Base-by-base conservation (phyloP, 2,888 invertebrate genomes). In the Idaea aversata region DNA sequence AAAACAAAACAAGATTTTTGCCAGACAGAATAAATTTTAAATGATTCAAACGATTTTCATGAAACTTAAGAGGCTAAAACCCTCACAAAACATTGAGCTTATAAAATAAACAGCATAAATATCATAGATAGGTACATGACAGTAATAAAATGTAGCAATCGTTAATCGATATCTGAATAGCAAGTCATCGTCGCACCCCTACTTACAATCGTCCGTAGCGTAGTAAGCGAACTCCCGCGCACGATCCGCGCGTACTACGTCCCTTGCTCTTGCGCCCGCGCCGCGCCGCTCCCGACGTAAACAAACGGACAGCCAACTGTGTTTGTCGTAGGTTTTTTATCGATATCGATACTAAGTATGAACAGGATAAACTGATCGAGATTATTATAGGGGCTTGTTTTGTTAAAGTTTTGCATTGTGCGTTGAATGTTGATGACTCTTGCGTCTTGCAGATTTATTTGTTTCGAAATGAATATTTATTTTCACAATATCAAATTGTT, bases 211-310 rank as follows among this genome's bases (percentile, higher is more conserved):
- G 73, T 74, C 74, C 81, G 79, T 88, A 87, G 83, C 85, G 86
- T 88, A 89, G 90, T 88, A 88, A 86, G 72, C 66, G 65, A 13
- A 47, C 47, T 47, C 69, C 63, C 74, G 70, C 79, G 74, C 79
- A 64, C 76, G 68, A 75, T 75, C 70, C 75, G 65, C 76, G 84
- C 82, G 86, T 88, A 89, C 88, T 88, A 89, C 90, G 86, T 82
- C 80, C 79, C 82, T 85, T 85, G 86, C 84, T 84, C 76, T 25
- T 25, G 47, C 47, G 47, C 47, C 10, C 47, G 47, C 47, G 10
- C 47, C 5, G 7, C 47, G 73, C 75, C 47, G 73, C 75, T 70
- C 63, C 73, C 76, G 74, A 72, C 73, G 74, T 79, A 77, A 72
- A 72, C 72, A 65, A 68, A 72, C 71, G 70, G 47, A 75, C 65